Percentiles rank a stretch among this genome's conserved stretches.
These are phyloP conservation scores for Drosophila nigricruria DNA, from an alignment of 2,888 invertebrate species.

Conservation along the genomic window DNA sequence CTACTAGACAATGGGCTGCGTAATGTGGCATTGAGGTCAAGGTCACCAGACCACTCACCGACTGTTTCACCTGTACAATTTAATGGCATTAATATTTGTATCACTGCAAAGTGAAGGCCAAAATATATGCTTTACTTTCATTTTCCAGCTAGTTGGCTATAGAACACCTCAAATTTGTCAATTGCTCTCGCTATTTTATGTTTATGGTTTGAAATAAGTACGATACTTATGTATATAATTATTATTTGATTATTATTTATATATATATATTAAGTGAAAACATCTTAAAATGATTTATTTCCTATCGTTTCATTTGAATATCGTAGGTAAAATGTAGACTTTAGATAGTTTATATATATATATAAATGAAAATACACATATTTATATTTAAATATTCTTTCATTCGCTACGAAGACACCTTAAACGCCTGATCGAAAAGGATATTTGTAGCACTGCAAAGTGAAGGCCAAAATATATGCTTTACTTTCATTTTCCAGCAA, in stretches of 20 bases:
- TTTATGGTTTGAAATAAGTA: background rate
- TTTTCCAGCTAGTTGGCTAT: background rate
- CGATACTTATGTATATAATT: no score
- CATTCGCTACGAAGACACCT: no score
- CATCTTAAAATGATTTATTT: no score
- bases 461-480: background rate
- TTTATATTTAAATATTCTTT: no score
- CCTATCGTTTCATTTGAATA: no score
- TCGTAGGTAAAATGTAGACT: no score
- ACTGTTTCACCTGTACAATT: slow-evolving; percentile 43
- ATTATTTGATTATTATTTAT: no score
- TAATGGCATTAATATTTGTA: slow-evolving; percentile 18
- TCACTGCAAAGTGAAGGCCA: slow-evolving; percentile 3
- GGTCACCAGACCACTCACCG: slow-evolving; percentile 33
- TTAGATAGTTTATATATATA: no score
- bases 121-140: background rate
- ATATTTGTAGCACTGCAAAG: slow-evolving; percentile 12
- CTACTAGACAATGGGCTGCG: slow-evolving; percentile 23
- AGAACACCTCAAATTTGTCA: background rate
- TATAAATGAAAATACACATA: no score
- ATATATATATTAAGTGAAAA: no score
- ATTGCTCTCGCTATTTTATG: background rate
- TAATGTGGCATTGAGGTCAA: slow-evolving; percentile 35
- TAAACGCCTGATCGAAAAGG: no score
- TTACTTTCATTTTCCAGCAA: background rate